Percentiles rank a stretch among this genome's conserved stretches.
These are phyloP conservation scores for Leptinotarsa haldemani DNA, from an alignment of 2,888 invertebrate genomes.

Conservation along the genomic window DNA sequence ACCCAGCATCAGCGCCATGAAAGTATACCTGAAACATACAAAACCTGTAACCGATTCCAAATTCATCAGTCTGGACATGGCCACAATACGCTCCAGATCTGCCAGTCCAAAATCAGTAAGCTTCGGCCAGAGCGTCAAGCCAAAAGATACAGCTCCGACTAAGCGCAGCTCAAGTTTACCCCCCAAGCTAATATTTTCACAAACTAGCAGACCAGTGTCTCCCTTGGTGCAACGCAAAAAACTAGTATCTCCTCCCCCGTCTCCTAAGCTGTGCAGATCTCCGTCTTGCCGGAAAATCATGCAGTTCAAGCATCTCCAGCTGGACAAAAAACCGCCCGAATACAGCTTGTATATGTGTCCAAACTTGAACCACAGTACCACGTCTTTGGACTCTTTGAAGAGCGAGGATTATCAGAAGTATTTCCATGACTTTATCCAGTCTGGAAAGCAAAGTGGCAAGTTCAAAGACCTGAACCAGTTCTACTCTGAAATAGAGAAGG, in stretches of 20 bases:
- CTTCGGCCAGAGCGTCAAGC: conserved; percentile 61
- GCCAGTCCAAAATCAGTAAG: conserved; percentile 72
- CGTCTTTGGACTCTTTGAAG: conserved; percentile 66
- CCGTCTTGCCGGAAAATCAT: conserved; percentile 57
- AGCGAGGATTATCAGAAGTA: conserved; percentile 78
- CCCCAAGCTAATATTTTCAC: conserved; percentile 64
- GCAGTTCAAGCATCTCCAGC: conserved; percentile 48
- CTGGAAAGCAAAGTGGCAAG: conserved; percentile 78
- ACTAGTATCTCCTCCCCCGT: conserved; percentile 42
- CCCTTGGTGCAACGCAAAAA: conserved; percentile 50
- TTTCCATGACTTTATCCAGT: conserved; percentile 73
- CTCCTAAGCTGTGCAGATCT: conserved; percentile 52
- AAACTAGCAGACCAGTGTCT: conserved; percentile 54
- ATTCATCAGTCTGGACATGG: conserved; percentile 75
- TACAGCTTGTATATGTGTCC: conserved; percentile 51
- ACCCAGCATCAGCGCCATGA: conserved; percentile 70
- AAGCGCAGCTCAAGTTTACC: conserved; percentile 68
- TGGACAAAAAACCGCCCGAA: conserved; percentile 40
- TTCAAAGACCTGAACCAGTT: conserved; percentile 88
- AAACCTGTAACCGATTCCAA: conserved; percentile 80
- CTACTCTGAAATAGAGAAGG: conserved; percentile 86
- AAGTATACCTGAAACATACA: conserved; percentile 75
- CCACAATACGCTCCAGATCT: conserved; percentile 66
- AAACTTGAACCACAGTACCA: conserved; percentile 64
- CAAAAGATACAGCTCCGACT: conserved; percentile 28